Percentiles rank a stretch among this genome's conserved stretches.
phyloP scores from a whole-genome alignment of 2,797 vertebrate species.

The Acestrorhynchus altus region DNA sequence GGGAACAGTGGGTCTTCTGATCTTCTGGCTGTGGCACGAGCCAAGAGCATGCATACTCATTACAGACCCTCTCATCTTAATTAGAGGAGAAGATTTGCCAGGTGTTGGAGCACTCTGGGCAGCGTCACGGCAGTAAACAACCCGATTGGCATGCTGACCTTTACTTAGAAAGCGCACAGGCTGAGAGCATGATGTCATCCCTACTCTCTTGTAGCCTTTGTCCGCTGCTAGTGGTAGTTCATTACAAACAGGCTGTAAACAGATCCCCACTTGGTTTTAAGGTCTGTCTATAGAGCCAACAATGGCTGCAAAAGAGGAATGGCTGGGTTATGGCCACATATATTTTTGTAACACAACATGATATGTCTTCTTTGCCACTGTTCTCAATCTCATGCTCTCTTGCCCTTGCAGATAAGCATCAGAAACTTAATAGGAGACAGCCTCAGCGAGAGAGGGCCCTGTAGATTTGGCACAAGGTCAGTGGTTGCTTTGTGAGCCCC shows the following conservation, averaged over 20 bases:
- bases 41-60: constrained; percentile 31
- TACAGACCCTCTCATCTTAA: constrained; percentile 56
- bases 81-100: constrained; percentile 67
- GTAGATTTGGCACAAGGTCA: background rate
- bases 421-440: constrained; percentile 26
- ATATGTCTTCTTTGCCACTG: background rate
- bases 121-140: constrained; percentile 46
- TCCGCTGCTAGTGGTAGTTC: constrained; percentile 14
- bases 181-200: constrained; percentile 48
- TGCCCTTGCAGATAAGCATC: constrained; percentile 33
- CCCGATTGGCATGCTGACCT: constrained; percentile 49
- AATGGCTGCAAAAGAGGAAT: background rate
- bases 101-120: constrained; percentile 57
- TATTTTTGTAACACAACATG: constrained; percentile 17
- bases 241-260: constrained; percentile 22
- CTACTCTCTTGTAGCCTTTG: constrained; percentile 14
- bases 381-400: constrained; percentile 17
- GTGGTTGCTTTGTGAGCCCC: constrained; percentile 2
- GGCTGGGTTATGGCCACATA: background rate
- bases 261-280: background rate
- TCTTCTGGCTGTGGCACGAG: constrained; percentile 53
- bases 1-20: constrained; percentile 29
- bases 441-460: background rate
- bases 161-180: constrained; percentile 37
- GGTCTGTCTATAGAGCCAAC: background rate